Evolutionary conservation across 2,888 invertebrate genomes (phyloP).

Genomic region (Melanotus villosus): DNA sequence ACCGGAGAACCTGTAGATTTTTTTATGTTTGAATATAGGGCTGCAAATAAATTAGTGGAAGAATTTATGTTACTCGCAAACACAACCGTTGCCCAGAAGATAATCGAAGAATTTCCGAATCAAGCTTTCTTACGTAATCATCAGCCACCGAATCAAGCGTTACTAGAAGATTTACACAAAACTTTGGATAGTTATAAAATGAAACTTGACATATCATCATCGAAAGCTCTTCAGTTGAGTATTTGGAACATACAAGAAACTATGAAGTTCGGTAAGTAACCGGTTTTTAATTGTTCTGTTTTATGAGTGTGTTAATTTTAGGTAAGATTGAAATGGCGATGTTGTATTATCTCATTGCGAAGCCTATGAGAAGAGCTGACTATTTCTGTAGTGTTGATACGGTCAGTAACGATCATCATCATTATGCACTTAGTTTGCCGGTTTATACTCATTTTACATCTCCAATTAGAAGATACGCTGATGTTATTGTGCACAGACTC

Average conservation of each 20-base stretch:
- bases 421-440: conserved; percentile 92
- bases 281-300: neutral
- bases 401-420: conserved; percentile 71
- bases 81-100: conserved; percentile 86
- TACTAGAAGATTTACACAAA: conserved; percentile 74
- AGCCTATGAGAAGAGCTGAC: conserved; percentile 86
- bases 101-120: conserved; percentile 80
- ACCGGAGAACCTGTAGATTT: conserved; percentile 81
- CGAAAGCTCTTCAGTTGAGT: conserved; percentile 76
- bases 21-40: conserved; percentile 79
- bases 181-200: conserved; percentile 78
- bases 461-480: conserved; percentile 90
- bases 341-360: conserved; percentile 83
- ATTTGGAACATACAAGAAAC: neutral
- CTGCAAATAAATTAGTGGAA: conserved; percentile 92
- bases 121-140: conserved; percentile 88
- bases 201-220: conserved; percentile 79
- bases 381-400: conserved; percentile 75
- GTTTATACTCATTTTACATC: conserved; percentile 98
- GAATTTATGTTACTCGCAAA: conserved; percentile 98
- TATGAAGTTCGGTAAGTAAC: conserved; percentile 15
- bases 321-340: conserved; percentile 69
- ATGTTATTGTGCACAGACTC: conserved; percentile 90
- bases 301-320: conserved; percentile 31
- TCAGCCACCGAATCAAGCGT: conserved; percentile 81